Percentiles rank a stretch among this genome's conserved stretches.
These are phyloP conservation scores for Stratiomys singularior DNA, from an alignment of 2,888 invertebrate genomes.

Conservation along the genomic window DNA sequence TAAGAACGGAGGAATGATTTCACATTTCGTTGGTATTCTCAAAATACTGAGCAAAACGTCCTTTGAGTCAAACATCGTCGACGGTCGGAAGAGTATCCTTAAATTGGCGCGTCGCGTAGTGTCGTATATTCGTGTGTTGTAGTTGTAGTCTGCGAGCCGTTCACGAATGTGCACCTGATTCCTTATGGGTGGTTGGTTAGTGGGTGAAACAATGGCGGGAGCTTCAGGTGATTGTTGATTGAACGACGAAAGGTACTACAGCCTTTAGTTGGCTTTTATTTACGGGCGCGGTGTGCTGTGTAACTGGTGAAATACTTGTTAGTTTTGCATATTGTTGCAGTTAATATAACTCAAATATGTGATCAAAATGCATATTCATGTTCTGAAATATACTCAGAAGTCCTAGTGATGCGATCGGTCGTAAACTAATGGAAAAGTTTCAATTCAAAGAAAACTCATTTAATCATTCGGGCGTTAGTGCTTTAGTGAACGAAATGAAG, in stretches of 20 bases:
- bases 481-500: no score
- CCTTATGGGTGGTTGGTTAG: not conserved
- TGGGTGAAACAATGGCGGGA: not conserved
- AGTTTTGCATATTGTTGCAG: no score
- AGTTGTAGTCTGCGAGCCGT: not conserved
- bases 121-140: not conserved
- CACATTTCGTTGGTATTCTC: not conserved
- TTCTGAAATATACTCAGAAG: no score
- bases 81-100: not conserved
- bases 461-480: no score
- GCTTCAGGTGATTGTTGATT: slow-evolving; percentile 7
- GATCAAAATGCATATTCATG: no score
- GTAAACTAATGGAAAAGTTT: no score
- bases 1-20: not conserved
- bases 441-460: no score
- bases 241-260: not conserved
- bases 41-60: not conserved
- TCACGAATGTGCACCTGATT: not conserved
- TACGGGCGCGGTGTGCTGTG: not conserved
- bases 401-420: no score
- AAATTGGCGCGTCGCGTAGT: not conserved
- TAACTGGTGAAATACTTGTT: not conserved
- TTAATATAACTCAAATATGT: no score
- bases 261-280: not conserved
- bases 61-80: not conserved